phyloP scores from a whole-genome alignment of 92 coral and sea anemone genomes.

The Porites divaricata region DNA sequence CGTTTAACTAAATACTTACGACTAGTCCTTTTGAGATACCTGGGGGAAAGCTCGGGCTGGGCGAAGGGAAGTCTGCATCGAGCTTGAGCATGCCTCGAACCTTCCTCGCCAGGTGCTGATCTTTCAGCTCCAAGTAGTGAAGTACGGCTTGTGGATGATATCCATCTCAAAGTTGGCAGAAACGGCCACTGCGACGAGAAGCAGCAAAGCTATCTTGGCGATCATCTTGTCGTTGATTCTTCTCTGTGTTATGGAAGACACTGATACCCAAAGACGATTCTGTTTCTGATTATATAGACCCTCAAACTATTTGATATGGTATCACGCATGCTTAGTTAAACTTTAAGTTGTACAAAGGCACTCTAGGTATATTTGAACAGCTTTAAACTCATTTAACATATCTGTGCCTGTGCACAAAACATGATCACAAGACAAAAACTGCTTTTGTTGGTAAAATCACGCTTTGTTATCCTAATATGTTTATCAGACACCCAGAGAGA shows the following conservation, averaged over 20 bases:
- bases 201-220: constrained; percentile 21
- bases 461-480: too few species aligned
- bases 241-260: constrained; percentile 10
- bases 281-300: constrained; percentile 12
- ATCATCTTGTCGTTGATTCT: constrained; percentile 15
- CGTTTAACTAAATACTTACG: not conserved
- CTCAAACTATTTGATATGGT: not conserved
- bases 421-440: too few species aligned
- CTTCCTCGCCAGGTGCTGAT: constrained; percentile 19
- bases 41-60: not conserved
- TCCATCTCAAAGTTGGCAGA: constrained; percentile 3
- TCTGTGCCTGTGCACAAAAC: not conserved
- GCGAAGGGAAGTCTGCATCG: not conserved
- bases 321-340: not conserved
- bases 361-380: constrained; percentile 12
- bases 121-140: constrained; percentile 17
- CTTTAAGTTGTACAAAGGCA: not conserved
- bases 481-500: too few species aligned
- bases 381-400: not conserved
- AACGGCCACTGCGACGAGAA: constrained; percentile 17
- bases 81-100: constrained; percentile 1
- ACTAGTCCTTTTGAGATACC: not conserved
- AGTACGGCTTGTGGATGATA: constrained; percentile 26
- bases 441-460: not conserved
- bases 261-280: not conserved